Percentiles rank a stretch among this genome's conserved stretches.
Conservation (phyloP, 1,140 invertebrate genomes). For the Platorchestia sp. region DNA sequence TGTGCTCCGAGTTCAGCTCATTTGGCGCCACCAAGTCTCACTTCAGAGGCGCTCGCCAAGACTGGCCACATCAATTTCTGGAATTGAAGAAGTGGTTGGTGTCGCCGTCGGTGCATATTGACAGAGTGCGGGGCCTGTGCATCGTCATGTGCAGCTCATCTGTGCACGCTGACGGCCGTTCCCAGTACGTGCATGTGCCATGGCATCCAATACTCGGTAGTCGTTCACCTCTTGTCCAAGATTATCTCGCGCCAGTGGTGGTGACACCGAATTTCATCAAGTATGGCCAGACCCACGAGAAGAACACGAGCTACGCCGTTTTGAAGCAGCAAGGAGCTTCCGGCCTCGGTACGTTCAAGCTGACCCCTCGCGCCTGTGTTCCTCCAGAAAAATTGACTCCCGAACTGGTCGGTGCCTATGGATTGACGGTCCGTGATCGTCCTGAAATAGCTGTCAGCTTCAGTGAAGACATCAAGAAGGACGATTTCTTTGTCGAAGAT, state of each 20-base stretch:
- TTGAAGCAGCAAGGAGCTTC: background rate
- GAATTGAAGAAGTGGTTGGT: too few relatives aligned
- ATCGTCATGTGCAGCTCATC: background rate
- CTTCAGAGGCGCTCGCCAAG: too few relatives aligned
- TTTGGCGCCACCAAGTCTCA: too few relatives aligned
- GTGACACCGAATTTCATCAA: background rate
- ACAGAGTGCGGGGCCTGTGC: background rate
- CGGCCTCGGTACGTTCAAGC: background rate
- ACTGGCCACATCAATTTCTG: too few relatives aligned
- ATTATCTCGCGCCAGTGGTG: background rate
- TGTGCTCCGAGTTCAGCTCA: too few relatives aligned
- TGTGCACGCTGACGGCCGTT: background rate
- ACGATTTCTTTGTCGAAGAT: background rate
- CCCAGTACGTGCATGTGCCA: background rate
- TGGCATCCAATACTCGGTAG: background rate
- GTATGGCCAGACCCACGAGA: background rate
- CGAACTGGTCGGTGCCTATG: background rate
- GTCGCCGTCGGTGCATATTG: background rate
- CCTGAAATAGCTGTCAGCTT: background rate
- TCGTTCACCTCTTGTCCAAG: background rate
- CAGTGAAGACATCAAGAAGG: background rate
- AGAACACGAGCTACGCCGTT: background rate
- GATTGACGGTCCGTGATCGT: background rate
- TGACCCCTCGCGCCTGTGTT: background rate
- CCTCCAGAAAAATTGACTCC: background rate